Conservation (phyloP, 2,888 invertebrate species). For the Thera britannica region DNA sequence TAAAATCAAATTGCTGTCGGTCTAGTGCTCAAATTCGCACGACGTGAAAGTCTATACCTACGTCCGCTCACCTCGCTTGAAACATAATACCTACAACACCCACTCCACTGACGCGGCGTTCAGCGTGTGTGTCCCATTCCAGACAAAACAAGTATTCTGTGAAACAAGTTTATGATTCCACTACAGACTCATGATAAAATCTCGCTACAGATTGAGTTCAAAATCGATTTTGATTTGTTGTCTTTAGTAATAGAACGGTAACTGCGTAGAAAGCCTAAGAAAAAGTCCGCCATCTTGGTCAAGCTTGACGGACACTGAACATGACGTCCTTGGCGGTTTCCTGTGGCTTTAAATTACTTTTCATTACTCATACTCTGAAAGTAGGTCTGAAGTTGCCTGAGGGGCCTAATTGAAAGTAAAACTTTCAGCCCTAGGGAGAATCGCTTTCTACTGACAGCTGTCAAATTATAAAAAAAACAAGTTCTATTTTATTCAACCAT, state of each 20-base stretch:
- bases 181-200: conserved; percentile 9
- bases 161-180: conserved; percentile 14
- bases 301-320: conserved; percentile 46
- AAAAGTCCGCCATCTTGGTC: conserved; percentile 54
- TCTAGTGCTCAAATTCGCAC: conserved; percentile 43
- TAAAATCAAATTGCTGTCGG: conserved; percentile 9
- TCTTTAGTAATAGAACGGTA: conserved; percentile 24
- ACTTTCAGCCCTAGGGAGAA: too few species aligned
- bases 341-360: conserved; percentile 32
- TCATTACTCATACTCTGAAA: too few species aligned
- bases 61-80: conserved; percentile 37
- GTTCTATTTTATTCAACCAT: too few species aligned
- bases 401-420: too few species aligned
- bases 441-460: too few species aligned
- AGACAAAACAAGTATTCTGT: conserved; percentile 20
- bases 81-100: conserved; percentile 13
- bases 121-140: conserved; percentile 13
- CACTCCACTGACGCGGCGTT: conserved; percentile 6
- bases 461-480: too few species aligned
- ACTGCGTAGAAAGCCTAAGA: conserved; percentile 50
- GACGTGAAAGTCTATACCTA: conserved; percentile 62
- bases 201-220: conserved; percentile 6
- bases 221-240: conserved; percentile 17
- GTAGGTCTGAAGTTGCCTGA: too few species aligned
- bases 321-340: conserved; percentile 52